A percentile compares a stretch with the other conserved stretches of the same genome.
Evolutionary conservation across 2,888 invertebrate species (phyloP).

Genomic region (Poecilus cupreus): DNA sequence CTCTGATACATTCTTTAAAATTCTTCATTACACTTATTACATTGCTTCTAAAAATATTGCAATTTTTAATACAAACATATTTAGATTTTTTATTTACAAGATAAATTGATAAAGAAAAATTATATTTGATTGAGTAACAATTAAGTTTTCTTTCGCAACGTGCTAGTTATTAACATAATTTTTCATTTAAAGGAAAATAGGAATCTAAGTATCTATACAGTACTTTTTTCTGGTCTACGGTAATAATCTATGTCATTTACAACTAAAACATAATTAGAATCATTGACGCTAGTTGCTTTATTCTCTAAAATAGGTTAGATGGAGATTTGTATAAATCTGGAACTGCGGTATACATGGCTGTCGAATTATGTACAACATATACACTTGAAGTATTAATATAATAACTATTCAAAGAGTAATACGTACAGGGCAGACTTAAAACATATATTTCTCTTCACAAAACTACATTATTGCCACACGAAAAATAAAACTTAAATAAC

Average conservation of each 20-base stretch:
- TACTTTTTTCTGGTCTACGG: not conserved
- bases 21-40: not conserved
- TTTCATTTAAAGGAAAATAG: slow-evolving; percentile 3
- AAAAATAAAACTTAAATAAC: not conserved
- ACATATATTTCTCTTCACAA: not conserved
- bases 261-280: slow-evolving; percentile 30
- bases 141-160: not conserved
- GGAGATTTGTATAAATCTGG: slow-evolving; percentile 34
- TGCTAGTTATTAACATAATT: not conserved
- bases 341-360: slow-evolving; percentile 48
- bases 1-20: not conserved
- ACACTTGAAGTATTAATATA: slow-evolving; percentile 53
- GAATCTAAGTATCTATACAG: not conserved
- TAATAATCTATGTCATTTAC: not conserved
- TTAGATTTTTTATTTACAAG: slow-evolving; percentile 3
- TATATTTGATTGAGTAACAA: slow-evolving; percentile 30
- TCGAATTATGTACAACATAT: slow-evolving; percentile 52
- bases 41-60: not conserved
- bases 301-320: slow-evolving; percentile 19
- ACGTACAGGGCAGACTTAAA: slow-evolving; percentile 36
- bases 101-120: not conserved
- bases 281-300: slow-evolving; percentile 22
- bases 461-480: not conserved
- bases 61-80: not conserved
- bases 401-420: slow-evolving; percentile 47